Percentiles rank a stretch among this genome's conserved stretches.
phyloP scores from a whole-genome alignment of 2,888 invertebrate genomes.

The Amblyteles armatorius region DNA sequence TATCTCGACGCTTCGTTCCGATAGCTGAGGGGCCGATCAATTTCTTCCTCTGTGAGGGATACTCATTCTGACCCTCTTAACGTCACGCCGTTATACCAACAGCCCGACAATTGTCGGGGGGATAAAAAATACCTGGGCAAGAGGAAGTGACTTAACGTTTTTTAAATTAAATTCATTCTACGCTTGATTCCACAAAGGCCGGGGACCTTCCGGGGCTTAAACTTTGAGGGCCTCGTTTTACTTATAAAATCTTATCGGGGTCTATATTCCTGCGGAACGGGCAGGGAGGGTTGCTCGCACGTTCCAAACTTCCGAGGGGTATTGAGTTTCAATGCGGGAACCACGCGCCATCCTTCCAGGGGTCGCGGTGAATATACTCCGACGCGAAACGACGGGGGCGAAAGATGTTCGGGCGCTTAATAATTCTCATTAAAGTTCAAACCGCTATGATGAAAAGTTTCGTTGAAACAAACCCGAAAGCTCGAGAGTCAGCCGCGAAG shows the following conservation, averaged over 20 bases:
- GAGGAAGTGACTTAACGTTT: background rate
- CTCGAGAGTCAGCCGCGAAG: background rate
- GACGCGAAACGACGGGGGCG: background rate
- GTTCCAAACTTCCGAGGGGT: conserved; percentile 24
- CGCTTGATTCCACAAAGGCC: background rate
- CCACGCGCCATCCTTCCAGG: background rate
- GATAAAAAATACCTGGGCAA: background rate
- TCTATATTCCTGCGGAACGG: background rate
- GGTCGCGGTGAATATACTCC: conserved; percentile 5
- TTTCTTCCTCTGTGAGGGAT: conserved; percentile 4
- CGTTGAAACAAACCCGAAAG: conserved; percentile 14
- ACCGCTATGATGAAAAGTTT: conserved; percentile 55
- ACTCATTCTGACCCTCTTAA: conserved; percentile 22
- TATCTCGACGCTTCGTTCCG: background rate
- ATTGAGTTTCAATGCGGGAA: conserved; percentile 20
- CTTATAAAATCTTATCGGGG: background rate
- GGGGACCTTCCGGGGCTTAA: background rate
- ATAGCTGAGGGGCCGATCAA: conserved; percentile 13
- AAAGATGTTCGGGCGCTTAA: conserved; percentile 15
- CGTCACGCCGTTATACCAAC: conserved; percentile 14
- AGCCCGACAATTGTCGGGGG: conserved; percentile 16
- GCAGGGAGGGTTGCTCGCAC: background rate
- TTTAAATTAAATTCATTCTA: conserved; percentile 2
- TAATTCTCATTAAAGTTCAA: conserved; percentile 45
- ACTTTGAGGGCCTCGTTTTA: conserved; percentile 1